Conservation (phyloP, 2,888 invertebrate species). For the Incurvaria masculella region DNA sequence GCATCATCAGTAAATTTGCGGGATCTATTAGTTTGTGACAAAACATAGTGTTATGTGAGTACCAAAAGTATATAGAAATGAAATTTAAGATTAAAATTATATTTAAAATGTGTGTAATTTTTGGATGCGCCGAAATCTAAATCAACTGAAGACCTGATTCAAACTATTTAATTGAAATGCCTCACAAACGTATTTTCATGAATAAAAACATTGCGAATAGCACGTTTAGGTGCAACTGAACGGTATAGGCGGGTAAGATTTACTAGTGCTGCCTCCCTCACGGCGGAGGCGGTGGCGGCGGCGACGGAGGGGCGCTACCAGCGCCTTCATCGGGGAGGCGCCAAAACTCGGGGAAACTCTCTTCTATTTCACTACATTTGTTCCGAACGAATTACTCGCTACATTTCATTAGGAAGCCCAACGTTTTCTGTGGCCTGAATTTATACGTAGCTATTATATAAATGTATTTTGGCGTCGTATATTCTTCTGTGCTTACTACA, state of each 20-base stretch:
- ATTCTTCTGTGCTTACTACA: neutral
- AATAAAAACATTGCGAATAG: slow-evolving; percentile 1
- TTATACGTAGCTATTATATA: neutral
- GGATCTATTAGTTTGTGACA: no score
- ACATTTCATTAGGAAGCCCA: slow-evolving; percentile 44
- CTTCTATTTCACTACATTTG: slow-evolving; percentile 44
- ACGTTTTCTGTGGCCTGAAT: neutral
- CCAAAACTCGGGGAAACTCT: slow-evolving; percentile 2
- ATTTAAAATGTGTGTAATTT: no score
- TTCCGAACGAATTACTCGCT: slow-evolving; percentile 31
- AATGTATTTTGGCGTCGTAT: neutral
- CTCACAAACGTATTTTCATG: slow-evolving; percentile 2
- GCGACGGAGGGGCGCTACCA: slow-evolving; percentile 17
- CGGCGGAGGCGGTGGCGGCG: slow-evolving; percentile 24
- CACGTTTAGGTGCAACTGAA: neutral
- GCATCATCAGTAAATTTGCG: no score
- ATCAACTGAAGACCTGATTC: no score
- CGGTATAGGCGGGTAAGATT: neutral
- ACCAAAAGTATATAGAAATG: no score
- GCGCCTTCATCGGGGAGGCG: neutral
- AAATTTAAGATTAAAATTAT: no score
- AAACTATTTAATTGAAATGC: no score
- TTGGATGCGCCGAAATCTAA: no score
- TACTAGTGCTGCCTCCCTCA: slow-evolving; percentile 16
- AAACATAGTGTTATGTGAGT: no score